Percentiles rank a stretch among this genome's conserved stretches.
phyloP scores from a whole-genome alignment of 1,140 invertebrate species.

The Aphidius ervi region DNA sequence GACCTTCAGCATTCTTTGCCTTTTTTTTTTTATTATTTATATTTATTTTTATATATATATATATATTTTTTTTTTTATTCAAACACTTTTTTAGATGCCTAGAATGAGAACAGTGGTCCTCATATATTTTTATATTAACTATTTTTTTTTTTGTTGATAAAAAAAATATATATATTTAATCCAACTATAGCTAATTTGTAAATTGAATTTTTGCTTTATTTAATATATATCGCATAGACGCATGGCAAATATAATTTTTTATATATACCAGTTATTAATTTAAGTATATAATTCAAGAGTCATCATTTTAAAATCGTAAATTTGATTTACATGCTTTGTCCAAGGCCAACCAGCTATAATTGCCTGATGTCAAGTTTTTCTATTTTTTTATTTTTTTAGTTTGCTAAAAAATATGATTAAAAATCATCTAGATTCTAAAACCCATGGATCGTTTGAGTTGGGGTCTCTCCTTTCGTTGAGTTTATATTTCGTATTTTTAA shows the following conservation, averaged over 20 bases:
- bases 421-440: not conserved
- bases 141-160: too few relatives aligned
- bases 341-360: slow-evolving; percentile 16
- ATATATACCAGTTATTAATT: slow-evolving; percentile 1
- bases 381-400: slow-evolving; percentile 9
- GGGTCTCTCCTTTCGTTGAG: not conserved
- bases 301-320: not conserved
- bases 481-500: not conserved
- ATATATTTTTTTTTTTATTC: slow-evolving; percentile 6
- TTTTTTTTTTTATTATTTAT: not conserved
- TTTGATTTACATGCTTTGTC: slow-evolving; percentile 16
- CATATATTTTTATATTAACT: not conserved
- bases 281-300: not conserved
- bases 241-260: too few relatives aligned
- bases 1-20: slow-evolving; percentile 8
- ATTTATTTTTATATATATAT: too few relatives aligned
- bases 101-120: not conserved
- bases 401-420: not conserved
- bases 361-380: slow-evolving; percentile 1
- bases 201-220: too few relatives aligned
- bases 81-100: not conserved
- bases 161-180: too few relatives aligned
- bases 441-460: not conserved
- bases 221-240: too few relatives aligned
- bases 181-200: too few relatives aligned